A percentile compares a stretch with the other conserved stretches of the same genome.
Evolutionary conservation across 2,888 invertebrate genomes (phyloP).

Genomic region (Epinotia bilunana): DNA sequence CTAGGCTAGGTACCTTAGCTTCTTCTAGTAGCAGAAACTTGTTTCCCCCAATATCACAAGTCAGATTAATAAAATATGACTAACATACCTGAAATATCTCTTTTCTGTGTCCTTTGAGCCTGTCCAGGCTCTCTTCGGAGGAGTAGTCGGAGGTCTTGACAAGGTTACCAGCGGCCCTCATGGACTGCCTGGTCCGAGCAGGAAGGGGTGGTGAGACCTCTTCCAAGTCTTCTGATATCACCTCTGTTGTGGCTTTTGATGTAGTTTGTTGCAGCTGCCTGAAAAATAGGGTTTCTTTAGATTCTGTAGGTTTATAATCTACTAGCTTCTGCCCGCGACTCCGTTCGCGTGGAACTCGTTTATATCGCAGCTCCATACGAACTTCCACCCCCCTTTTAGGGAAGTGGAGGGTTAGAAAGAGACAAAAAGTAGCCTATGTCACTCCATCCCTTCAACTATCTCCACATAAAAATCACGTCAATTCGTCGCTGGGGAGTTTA

Average conservation of each 20-base stretch:
- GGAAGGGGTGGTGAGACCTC: constrained; percentile 58
- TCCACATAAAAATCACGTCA: too few relatives aligned
- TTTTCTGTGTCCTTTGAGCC: constrained; percentile 64
- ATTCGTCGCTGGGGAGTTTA: too few relatives aligned
- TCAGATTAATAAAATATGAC: background rate
- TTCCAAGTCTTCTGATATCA: constrained; percentile 60
- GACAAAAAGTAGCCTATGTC: too few relatives aligned
- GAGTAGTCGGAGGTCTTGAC: constrained; percentile 87
- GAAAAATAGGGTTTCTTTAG: constrained; percentile 40
- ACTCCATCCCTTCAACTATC: too few relatives aligned
- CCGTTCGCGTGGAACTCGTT: too few relatives aligned
- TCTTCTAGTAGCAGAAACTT: too few relatives aligned
- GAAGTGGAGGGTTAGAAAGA: too few relatives aligned
- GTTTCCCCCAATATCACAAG: background rate
- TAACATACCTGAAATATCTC: constrained; percentile 73
- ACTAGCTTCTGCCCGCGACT: too few relatives aligned
- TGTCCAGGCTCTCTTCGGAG: constrained; percentile 73
- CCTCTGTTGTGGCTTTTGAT: constrained; percentile 58
- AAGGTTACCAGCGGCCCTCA: constrained; percentile 61
- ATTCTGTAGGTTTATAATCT: background rate
- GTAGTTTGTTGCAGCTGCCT: constrained; percentile 66
- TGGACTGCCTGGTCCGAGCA: constrained; percentile 67
- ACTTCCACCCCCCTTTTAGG: too few relatives aligned
- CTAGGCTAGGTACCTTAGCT: too few relatives aligned
- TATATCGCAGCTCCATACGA: too few relatives aligned